Evolutionary conservation across 2,113 vertebrate species (phyloP), one percentile per base, ranked within the genome.

Genomic region (Macquaria ambigua): DNA sequence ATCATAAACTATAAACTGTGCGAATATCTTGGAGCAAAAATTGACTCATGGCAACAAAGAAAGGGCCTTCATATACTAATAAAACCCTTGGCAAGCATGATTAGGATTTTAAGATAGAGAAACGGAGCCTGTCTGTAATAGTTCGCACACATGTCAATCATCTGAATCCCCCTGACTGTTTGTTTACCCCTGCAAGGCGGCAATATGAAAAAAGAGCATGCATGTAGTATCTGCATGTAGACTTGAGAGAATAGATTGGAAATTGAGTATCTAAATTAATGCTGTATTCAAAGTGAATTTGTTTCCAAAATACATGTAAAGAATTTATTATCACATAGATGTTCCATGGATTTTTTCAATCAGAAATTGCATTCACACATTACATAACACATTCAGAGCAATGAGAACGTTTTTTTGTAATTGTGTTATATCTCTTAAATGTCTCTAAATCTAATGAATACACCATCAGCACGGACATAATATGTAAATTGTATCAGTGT

Each of bases 131-230:
- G 93, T 93, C 92, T 87, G 69, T 89, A 81, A 81, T 75, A 79
- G 87, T 93, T 90, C 87, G 89, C 67, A 87, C 83, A 90, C 25
- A 85, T 87, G 93, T 87, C 93, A 93, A 46, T 94, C 92, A 93
- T 85, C 69, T 37, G 39, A 87, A 89, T 90, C 63, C 25, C 72
- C 53, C 75, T 87, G 92, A 91, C 87, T 90, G 79, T 83, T 85
- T 80, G 63, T 88, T 93, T 87, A 93, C 89, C 83, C 83, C 86
- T 77, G 74, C 86, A 69, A 81, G 77, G 85, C 69, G 46, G 78
- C 72, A 68, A 59, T 31, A 39, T 79, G 74, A 72, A 68, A 72
- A 43, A 69, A 74, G 68, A 82, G 58, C 74, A 75, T n/a, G 34
- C 14, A 68, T 77, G 25, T 63, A 12, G 20, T 46, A 53, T 67